A percentile compares a stretch with the other conserved stretches of the same genome.
These are phyloP conservation scores for Episyrphus balteatus DNA, from an alignment of 1,140 invertebrate genomes.

Conservation along the genomic window DNA sequence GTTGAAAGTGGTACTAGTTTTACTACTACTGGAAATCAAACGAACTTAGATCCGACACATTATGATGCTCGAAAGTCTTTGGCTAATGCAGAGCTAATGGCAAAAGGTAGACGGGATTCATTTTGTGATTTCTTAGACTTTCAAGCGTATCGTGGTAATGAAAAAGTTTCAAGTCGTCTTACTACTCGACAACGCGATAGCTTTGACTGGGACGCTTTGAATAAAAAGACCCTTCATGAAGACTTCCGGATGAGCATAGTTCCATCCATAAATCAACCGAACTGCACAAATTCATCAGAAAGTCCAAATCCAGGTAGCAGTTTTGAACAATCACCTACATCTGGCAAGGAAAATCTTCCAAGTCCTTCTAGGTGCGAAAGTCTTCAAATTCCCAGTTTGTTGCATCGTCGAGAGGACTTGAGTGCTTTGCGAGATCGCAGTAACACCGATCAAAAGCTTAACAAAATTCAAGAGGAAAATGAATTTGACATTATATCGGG, in stretches of 20 bases:
- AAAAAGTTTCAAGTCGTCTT: slow-evolving; percentile 22
- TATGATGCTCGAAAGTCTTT: slow-evolving; percentile 1
- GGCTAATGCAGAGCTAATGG: slow-evolving; percentile 1
- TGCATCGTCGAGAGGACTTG: too few species aligned
- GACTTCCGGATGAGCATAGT: slow-evolving; percentile 8
- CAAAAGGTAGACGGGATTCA: slow-evolving; percentile 18
- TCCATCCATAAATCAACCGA: too few species aligned
- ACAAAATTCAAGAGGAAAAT: slow-evolving; percentile 22
- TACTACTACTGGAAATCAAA: slow-evolving; percentile 8
- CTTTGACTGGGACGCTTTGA: slow-evolving; percentile 28
- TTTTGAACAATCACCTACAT: too few species aligned
- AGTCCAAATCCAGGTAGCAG: too few species aligned
- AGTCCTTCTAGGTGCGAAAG: too few species aligned
- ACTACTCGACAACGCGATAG: slow-evolving; percentile 18
- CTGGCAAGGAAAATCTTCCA: too few species aligned
- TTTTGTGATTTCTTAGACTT: slow-evolving; percentile 32
- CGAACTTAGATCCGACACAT: slow-evolving; percentile 3
- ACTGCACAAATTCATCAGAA: too few species aligned
- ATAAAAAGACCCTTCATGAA: slow-evolving; percentile 6
- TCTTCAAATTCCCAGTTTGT: too few species aligned
- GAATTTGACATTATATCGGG: slow-evolving; percentile 8
- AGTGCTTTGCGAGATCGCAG: slow-evolving; percentile 24
- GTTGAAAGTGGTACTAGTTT: slow-evolving; percentile 15
- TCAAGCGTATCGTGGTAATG: slow-evolving; percentile 13
- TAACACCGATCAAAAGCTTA: slow-evolving; percentile 20